Evolutionary conservation across 2,797 vertebrate species (phyloP).

Genomic region (Platyrinchus mystaceus): DNA sequence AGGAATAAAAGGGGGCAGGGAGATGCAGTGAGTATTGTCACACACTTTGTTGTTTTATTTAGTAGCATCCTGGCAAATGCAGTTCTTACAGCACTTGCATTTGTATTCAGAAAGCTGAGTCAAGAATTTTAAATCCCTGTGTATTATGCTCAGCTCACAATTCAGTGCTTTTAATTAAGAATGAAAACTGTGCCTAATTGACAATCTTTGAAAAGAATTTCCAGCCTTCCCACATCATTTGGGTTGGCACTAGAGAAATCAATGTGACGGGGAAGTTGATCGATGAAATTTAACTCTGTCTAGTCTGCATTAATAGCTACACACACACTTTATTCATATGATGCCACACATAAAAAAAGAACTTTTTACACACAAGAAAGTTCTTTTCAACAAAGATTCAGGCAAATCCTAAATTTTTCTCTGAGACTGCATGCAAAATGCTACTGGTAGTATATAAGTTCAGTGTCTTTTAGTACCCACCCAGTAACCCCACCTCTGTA

Average conservation of each 20-base stretch:
- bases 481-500: background rate
- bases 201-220: constrained; percentile 59
- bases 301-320: background rate
- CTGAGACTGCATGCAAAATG: background rate
- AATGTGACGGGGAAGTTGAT: constrained; percentile 39
- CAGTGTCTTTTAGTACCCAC: background rate
- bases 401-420: background rate
- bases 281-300: constrained; percentile 16
- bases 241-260: constrained; percentile 49
- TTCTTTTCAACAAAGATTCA: background rate
- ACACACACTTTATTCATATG: background rate
- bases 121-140: constrained; percentile 54
- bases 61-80: constrained; percentile 9
- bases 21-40: background rate
- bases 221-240: constrained; percentile 59
- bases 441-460: background rate
- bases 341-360: background rate
- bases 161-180: constrained; percentile 66
- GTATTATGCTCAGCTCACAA: constrained; percentile 47
- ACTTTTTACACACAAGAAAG: background rate
- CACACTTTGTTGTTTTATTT: background rate
- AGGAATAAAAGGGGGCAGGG: background rate
- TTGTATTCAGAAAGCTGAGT: constrained; percentile 63
- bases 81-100: constrained; percentile 25
- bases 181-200: constrained; percentile 63